Evolutionary conservation across 2,888 invertebrate species (phyloP), one percentile per base, ranked within the genome.

Genomic region (Tenodera sinensis): DNA sequence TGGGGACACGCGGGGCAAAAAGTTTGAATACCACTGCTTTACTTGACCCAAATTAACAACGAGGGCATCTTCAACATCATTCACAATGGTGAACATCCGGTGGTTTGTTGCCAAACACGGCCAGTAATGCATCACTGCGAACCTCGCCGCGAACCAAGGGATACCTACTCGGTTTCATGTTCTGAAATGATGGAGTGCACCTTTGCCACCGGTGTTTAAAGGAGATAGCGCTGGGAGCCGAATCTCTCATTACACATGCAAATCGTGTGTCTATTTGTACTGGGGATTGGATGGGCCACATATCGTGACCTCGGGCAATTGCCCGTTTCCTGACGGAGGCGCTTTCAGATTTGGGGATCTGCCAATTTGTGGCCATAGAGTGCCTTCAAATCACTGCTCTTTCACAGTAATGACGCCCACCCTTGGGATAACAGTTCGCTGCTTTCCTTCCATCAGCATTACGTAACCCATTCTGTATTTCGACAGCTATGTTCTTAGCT

Each of bases 281-380:
- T 87, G 83, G 34, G 81, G 87, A 87, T 87, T 87, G 87, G 81
- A 42, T 87, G 87, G 30, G 42, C 87, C 83, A 83, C 87, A 82
- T 83, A 83, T n/a, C 34, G 88, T 88, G 88, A 88, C 84, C 89
- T 83, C 15, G 27, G 30, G 89, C 71, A 87, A 87, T 89, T 87
- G 83, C 83, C 83, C 47, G 87, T 42, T 89, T 89, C 89, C 89
- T 87, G 89, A 15, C 54, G 28, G 89, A 86, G 89, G 89, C 86
- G 89, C 86, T 83, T n/a, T 89, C 89, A 42, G 87, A 71, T 71
- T 71, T 71, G 54, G 54, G 54, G 54, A 25, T 71, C 54, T 71
- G 54, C 54, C 54, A 71, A 71, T 71, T 71, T 71, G 54, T 34
- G 14, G 28, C 25, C 86, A 28, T 71, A 71, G 54, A 71, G 54